Conservation (phyloP, 1,140 invertebrate species). For the Steinernema khuongi region DNA sequence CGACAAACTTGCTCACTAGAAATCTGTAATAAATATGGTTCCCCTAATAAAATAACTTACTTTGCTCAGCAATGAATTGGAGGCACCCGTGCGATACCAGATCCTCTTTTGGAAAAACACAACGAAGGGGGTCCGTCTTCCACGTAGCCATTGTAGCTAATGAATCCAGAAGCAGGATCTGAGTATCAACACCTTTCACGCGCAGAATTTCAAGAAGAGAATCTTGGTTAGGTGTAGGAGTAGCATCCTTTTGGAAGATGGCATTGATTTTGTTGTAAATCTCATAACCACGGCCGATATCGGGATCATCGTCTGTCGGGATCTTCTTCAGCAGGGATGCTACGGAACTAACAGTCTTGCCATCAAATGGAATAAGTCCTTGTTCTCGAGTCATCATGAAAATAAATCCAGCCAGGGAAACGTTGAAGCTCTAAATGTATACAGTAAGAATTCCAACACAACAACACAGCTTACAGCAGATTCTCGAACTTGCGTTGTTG, state of each 20-base stretch:
- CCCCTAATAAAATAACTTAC: background rate
- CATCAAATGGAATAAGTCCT: background rate
- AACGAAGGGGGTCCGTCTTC: background rate
- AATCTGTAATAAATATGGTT: background rate
- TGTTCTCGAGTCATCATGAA: background rate
- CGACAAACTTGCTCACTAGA: background rate
- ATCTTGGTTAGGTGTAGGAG: background rate
- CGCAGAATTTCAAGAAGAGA: background rate
- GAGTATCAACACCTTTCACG: background rate
- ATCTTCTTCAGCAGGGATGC: background rate
- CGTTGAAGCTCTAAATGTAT: background rate
- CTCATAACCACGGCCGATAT: too few species aligned
- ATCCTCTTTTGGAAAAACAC: background rate
- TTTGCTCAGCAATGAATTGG: background rate
- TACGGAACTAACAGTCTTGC: background rate
- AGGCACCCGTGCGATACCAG: background rate
- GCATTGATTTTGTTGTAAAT: background rate
- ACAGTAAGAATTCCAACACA: background rate
- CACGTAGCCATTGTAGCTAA: background rate
- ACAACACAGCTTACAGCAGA: constrained; percentile 19
- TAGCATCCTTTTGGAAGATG: too few species aligned
- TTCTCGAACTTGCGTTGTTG: constrained; percentile 25
- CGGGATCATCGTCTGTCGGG: background rate
- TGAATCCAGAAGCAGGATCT: background rate
- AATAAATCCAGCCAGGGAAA: background rate